Conservation (phyloP, 2,797 vertebrate species). For the Crypturellus tataupa region DNA sequence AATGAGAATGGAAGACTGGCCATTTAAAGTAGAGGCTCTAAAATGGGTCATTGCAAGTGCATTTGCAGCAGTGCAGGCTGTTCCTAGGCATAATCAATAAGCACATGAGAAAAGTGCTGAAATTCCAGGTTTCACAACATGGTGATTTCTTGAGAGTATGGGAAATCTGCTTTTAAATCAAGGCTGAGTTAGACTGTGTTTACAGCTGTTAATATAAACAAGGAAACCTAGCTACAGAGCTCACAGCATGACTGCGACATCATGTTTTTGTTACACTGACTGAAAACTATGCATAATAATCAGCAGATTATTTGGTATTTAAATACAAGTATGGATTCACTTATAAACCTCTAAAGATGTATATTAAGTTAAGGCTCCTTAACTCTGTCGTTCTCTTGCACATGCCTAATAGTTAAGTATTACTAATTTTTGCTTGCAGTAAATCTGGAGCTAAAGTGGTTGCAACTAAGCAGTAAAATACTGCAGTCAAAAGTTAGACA, state of each 20-base stretch:
- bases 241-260: constrained; percentile 80
- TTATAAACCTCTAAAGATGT: constrained; percentile 75
- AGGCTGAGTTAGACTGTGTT: constrained; percentile 77
- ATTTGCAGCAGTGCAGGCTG: background rate
- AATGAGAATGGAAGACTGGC: background rate
- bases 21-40: background rate
- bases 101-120: constrained; percentile 62
- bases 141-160: constrained; percentile 70
- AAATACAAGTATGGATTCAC: constrained; percentile 80
- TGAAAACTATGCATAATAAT: constrained; percentile 85
- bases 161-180: constrained; percentile 77
- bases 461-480: constrained; percentile 57
- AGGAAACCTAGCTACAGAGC: constrained; percentile 76
- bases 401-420: constrained; percentile 45
- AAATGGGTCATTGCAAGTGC: constrained; percentile 3
- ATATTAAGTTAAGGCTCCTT: constrained; percentile 71
- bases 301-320: constrained; percentile 82
- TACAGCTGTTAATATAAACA: constrained; percentile 85
- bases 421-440: constrained; percentile 18
- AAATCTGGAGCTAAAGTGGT: constrained; percentile 17
- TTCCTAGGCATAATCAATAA: constrained; percentile 44
- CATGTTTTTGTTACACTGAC: constrained; percentile 83
- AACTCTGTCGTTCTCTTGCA: constrained; percentile 52
- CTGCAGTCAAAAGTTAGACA: constrained; percentile 42
- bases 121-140: constrained; percentile 53